A percentile compares a stretch with the other conserved stretches of the same genome.
These are phyloP conservation scores for Drosophila suboccidentalis DNA, from an alignment of 2,888 invertebrate genomes.

Conservation along the genomic window DNA sequence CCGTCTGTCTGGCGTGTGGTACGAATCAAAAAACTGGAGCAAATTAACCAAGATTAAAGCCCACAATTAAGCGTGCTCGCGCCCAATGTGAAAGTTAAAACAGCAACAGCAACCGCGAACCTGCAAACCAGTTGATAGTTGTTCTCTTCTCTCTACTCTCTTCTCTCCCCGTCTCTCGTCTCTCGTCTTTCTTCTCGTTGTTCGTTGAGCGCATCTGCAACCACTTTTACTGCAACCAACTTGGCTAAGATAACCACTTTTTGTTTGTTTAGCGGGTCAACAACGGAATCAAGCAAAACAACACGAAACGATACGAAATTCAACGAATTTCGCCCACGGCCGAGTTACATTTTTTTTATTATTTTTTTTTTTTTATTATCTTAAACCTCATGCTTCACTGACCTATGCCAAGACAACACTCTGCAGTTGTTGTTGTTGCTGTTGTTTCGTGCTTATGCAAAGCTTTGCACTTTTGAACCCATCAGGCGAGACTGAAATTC, in stretches of 20 bases:
- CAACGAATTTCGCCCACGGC: constrained; percentile 53
- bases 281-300: constrained; percentile 20
- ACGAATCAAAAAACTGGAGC: constrained; percentile 74
- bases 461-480: constrained; percentile 63
- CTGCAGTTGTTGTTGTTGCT: constrained; percentile 13
- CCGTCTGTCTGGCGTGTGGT: constrained; percentile 33
- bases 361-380: constrained; percentile 10
- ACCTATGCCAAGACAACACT: constrained; percentile 64
- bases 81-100: constrained; percentile 79
- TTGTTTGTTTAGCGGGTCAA: constrained; percentile 46
- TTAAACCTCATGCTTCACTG: constrained; percentile 66
- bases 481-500: constrained; percentile 3
- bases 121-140: constrained; percentile 68
- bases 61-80: constrained; percentile 72
- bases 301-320: constrained; percentile 22
- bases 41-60: constrained; percentile 77
- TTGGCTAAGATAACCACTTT: constrained; percentile 29
- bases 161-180: no score
- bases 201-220: constrained; percentile 66
- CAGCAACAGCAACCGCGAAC: constrained; percentile 34
- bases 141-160: not conserved
- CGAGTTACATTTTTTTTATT: constrained; percentile 16
- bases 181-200: constrained; percentile 1
- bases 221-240: constrained; percentile 68
- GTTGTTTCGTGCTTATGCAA: constrained; percentile 38